Evolutionary conservation across 2,797 vertebrate species (phyloP).

Genomic region (Falco biarmicus): DNA sequence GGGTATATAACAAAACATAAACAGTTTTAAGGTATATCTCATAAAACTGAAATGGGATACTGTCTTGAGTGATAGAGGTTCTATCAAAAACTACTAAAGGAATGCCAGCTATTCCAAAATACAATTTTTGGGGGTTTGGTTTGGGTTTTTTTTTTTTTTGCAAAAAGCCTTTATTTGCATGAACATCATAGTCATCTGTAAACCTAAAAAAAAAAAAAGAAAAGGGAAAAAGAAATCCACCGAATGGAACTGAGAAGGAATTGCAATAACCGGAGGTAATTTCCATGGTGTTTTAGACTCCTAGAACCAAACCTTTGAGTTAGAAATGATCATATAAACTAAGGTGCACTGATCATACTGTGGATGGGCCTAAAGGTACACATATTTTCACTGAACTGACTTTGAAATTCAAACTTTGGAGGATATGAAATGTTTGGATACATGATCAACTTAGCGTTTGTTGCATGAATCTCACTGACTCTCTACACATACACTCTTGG

Average conservation of each 20-base stretch:
- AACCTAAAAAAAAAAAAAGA: neutral
- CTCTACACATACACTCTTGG: neutral
- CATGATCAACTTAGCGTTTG: neutral
- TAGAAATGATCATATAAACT: neutral
- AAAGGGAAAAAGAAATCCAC: neutral
- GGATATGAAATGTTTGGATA: neutral
- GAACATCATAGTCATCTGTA: neutral
- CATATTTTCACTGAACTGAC: neutral
- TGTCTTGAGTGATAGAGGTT: neutral
- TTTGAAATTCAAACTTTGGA: neutral
- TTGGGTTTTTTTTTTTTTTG: neutral
- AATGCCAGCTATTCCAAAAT: neutral
- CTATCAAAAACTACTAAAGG: neutral
- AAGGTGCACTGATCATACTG: neutral
- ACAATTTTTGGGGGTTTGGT: neutral
- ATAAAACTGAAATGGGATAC: neutral
- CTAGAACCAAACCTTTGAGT: neutral
- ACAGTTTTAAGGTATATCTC: neutral
- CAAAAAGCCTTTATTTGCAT: neutral
- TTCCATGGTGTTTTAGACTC: neutral
- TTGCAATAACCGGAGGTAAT: neutral
- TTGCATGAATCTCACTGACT: neutral
- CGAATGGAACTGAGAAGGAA: neutral
- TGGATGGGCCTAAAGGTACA: neutral
- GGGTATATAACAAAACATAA: no score